Conservation (phyloP, 2,797 vertebrate genomes). For the Nannoperca obscura region DNA sequence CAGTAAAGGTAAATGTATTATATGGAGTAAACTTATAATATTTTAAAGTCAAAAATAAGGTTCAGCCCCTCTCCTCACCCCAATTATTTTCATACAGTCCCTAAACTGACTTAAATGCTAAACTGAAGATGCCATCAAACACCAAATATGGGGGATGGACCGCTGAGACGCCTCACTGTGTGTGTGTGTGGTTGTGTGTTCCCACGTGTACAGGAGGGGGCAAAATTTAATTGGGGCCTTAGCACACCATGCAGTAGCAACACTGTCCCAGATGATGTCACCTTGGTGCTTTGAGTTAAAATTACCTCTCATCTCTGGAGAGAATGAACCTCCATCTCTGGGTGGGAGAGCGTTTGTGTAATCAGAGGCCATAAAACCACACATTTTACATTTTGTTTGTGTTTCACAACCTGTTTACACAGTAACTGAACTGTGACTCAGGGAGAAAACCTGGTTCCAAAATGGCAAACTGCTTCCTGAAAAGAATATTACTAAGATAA, state of each 20-base stretch:
- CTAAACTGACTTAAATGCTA: background rate
- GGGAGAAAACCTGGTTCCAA: too few species aligned
- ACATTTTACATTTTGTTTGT: background rate
- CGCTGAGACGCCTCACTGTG: background rate
- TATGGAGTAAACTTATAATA: too few species aligned
- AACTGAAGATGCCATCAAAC: background rate
- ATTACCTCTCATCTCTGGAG: constrained; percentile 26
- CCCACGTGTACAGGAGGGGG: constrained; percentile 16
- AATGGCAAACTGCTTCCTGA: too few species aligned
- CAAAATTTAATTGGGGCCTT: constrained; percentile 14
- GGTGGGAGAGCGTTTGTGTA: background rate
- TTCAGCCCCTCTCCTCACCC: too few species aligned
- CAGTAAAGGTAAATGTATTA: too few species aligned
- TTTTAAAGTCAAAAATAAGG: background rate
- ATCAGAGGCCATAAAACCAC: background rate
- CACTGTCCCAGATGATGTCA: constrained; percentile 68
- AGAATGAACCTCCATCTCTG: constrained; percentile 29
- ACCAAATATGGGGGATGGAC: background rate
- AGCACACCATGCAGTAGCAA: constrained; percentile 57
- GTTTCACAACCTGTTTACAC: background rate
- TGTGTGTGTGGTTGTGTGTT: background rate
- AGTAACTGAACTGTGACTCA: too few species aligned
- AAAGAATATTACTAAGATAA: too few species aligned
- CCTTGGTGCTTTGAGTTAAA: constrained; percentile 54
- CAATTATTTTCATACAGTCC: background rate